phyloP scores from a whole-genome alignment of 2,888 invertebrate genomes.

The Mythimna pallens region DNA sequence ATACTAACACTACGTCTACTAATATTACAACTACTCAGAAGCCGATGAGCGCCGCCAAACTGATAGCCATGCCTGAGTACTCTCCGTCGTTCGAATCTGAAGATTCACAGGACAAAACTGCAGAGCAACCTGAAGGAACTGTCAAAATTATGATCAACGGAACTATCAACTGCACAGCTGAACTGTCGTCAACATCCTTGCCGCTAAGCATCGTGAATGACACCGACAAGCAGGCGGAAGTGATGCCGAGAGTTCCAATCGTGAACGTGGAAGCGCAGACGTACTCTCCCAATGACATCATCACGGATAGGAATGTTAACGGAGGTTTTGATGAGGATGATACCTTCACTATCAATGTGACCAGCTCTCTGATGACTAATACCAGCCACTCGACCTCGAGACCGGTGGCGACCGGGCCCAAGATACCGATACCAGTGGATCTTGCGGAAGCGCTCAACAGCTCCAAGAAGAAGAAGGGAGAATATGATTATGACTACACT shows the following conservation, averaged over 20 bases:
- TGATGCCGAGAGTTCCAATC: conserved; percentile 77
- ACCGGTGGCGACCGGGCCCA: conserved; percentile 68
- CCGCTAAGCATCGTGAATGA: conserved; percentile 78
- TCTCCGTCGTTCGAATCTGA: conserved; percentile 50
- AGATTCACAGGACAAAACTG: conserved; percentile 58
- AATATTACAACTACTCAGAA: conserved; percentile 61
- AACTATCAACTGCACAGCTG: conserved; percentile 87
- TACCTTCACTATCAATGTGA: conserved; percentile 90
- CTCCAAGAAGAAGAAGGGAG: conserved; percentile 90
- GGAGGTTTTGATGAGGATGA: conserved; percentile 88
- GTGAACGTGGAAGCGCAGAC: conserved; percentile 79
- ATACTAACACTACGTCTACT: conserved; percentile 48
- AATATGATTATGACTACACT: conserved; percentile 93
- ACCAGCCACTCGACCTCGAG: conserved; percentile 74
- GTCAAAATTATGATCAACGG: conserved; percentile 85
- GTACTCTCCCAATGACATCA: conserved; percentile 82
- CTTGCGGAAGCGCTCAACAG: conserved; percentile 84
- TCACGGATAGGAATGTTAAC: conserved; percentile 79
- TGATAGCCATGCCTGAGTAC: conserved; percentile 55
- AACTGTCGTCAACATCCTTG: conserved; percentile 83
- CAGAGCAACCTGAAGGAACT: conserved; percentile 81
- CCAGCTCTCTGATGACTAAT: conserved; percentile 88
- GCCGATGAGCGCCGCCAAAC: conserved; percentile 56
- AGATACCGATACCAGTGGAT: conserved; percentile 79
- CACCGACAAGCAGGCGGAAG: conserved; percentile 73